Evolutionary conservation across 2,113 vertebrate species (phyloP), one percentile per base, ranked within the genome.

Genomic region (Myiagra hebetior): DNA sequence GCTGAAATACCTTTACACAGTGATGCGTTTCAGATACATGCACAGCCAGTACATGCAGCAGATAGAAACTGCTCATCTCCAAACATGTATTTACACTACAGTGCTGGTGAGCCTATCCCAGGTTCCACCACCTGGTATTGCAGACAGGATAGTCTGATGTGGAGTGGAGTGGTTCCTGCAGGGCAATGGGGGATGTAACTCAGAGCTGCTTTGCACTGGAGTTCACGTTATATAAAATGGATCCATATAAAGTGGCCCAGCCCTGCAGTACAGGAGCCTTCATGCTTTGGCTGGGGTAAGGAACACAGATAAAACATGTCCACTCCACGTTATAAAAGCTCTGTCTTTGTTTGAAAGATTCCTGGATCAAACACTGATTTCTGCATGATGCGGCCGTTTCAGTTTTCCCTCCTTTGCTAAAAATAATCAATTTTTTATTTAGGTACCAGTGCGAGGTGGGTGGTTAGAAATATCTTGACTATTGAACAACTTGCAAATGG

Each of bases 361-460:
- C 18, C 15, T 73, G 18, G 28, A 42, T 80, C 63, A 85, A 76
- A 46, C 27, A 60, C 3, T 0, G 0, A 14, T 78, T 87, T 69
- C 26, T 85, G 13, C 9, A 21, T 31, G 17, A n/a, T 47, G 37
- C 56, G 28, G 11, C 15, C 24, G 35, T 87, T 91, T 93, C 75
- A 19, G 22, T 76, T 79, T 85, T 87, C 27, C 14, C 6, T 87
- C 8, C 14, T 79, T 26, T 85, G 24, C 39, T 27, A 35, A 47
- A 76, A 7, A 27, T 21, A 73, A 90, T 20, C 1, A n/a, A 7
- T 3, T 60, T 74, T 72, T 63, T 33, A 39, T 55, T 87, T 37
- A 52, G 35, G 39, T 44, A 41, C 5, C 15, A 37, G 35, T 52
- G 21, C 0, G 0, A 90, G 18, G 8, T 50, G 22, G 1, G 10